Evolutionary conservation across 2,797 vertebrate species (phyloP), one percentile per base, ranked within the genome.

Genomic region (Hapalemur alaotrensis): DNA sequence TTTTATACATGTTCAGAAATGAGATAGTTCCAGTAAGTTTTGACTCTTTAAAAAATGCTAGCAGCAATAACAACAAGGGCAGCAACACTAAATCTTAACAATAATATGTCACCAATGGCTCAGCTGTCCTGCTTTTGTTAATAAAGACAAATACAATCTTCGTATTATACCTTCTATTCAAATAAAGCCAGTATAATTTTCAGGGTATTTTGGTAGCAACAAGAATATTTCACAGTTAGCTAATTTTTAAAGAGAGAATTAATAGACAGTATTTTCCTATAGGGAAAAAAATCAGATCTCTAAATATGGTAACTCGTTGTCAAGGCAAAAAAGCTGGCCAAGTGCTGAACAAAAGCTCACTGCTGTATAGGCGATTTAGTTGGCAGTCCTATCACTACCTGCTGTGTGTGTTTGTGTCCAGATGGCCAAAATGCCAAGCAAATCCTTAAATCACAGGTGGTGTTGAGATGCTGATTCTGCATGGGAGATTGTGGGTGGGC

Each of bases 341-440:
- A 52, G 6, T 78, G 46, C 59, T 80, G 35, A 95, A 96, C 14
- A 83, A 93, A 84, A 90, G 25, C 83, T 67, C 8, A 35, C 82
- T 75, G 50, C 28, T 67, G 13, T 48, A 13, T 41, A 81, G 46
- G 41, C 54, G 54, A n/a, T 73, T 59, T 80, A 50, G 63, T 76
- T 93, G 86, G 63, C 52, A 93, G 43, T 38, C 38, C 46, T 43
- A 5, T 38, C 28, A 59, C 83, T 70, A 30, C 84, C 59, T 67
- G 46, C 87, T 91, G 57, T 75, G 76, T 83, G 63, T 78, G 17
- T 89, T 95, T 95, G 61, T 91, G 46, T 96, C 86, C 89, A 96
- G 79, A 91, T 97, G 83, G 86, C 46, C 38, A 85, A 86, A 91
- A 86, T 63, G 38, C 73, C 35, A 35, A 70, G 43, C 61, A 91